Evolutionary conservation across 2,113 vertebrate genomes (phyloP), one percentile per base, ranked within the genome.

Genomic region (Aspidoscelis tigris): DNA sequence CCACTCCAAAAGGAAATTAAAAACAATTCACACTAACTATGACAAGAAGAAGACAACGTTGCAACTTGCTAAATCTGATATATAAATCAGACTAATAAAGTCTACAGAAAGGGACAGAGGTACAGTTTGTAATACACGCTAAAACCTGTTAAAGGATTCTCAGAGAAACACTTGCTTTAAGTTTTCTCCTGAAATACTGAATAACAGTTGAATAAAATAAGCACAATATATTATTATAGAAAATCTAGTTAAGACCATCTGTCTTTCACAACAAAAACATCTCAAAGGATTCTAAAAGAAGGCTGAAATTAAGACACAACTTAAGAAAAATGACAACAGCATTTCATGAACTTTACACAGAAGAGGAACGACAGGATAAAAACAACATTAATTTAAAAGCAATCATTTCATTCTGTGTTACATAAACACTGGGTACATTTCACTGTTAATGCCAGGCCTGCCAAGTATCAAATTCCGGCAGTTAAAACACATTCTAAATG

Each of bases 241-340:
- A 82, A 65, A 24, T 72, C 20, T 77, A 71, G 39, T 24, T 82
- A 81, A 61, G 85, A 83, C n/a, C 33, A 33, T 33, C 1, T 82
- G 80, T 69, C 70, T 64, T 91, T 93, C 89, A 93, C 91, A 94
- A 89, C 87, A 87, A 88, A 72, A 33, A 87, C 43, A 82, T 80
- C 85, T 94, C 87, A 83, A 92, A 92, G 81, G 83, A 86, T 68
- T 88, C 26, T 72, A 88, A 6, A 66, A 89, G 89, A 91, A 90
- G 44, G 53, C 53, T 72, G 26, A 47, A 76, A n/a, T 53, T 83
- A 86, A 82, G 64, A 85, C 73, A 69, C 61, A 82, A 86, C 84
- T 83, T 84, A 82, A 86, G 47, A 50, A 86, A 88, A 88, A 5
- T 66, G 85, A 88, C 70, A 88, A 0, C 3, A 83, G 84, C 82